A percentile compares a stretch with the other conserved stretches of the same genome.
These are phyloP conservation scores for Enhydra lutris DNA, from an alignment of 2,113 vertebrate genomes.

Conservation along the genomic window DNA sequence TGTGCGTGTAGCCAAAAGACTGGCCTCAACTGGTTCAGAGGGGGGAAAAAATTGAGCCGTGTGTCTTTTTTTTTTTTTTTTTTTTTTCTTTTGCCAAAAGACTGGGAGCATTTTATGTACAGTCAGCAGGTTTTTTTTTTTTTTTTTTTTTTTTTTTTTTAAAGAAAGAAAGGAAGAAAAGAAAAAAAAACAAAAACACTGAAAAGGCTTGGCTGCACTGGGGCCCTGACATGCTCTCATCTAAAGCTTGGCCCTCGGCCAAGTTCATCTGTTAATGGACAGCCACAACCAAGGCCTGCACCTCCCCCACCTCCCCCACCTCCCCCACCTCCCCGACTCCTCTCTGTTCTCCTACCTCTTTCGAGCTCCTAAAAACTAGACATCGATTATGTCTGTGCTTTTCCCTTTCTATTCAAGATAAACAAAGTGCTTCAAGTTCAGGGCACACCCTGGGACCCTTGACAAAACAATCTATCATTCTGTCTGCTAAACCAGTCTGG, in stretches of 20 bases:
- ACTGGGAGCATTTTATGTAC: slow-evolving; percentile 89
- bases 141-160: neutral
- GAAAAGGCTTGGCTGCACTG: slow-evolving; percentile 81
- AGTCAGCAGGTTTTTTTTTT: slow-evolving; percentile 87
- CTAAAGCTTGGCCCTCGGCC: slow-evolving; percentile 94
- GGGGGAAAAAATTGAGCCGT: slow-evolving; percentile 84
- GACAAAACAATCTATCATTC: slow-evolving; percentile 99
- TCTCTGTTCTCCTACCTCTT: slow-evolving; percentile 86
- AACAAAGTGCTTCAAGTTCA: slow-evolving; percentile 99
- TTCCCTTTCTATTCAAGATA: slow-evolving; percentile 99
- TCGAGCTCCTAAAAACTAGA: slow-evolving; percentile 91
- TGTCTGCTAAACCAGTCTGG: slow-evolving; percentile 96
- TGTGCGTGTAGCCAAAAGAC: slow-evolving; percentile 88
- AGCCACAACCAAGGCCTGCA: slow-evolving; percentile 84
- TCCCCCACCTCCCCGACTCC: slow-evolving; percentile 64
- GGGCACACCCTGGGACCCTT: slow-evolving; percentile 99
- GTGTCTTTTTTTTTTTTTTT: slow-evolving; percentile 76
- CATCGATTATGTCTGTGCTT: slow-evolving; percentile 91
- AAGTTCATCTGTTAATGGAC: slow-evolving; percentile 99
- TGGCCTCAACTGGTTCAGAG: slow-evolving; percentile 93
- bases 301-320: slow-evolving; percentile 73
- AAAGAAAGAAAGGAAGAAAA: neutral
- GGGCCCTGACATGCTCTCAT: slow-evolving; percentile 91
- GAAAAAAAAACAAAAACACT: neutral
- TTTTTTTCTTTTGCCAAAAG: slow-evolving; percentile 89